These are phyloP conservation scores for Percina caprodes DNA, from an alignment of 2,113 vertebrate genomes.

Conservation along the genomic window DNA sequence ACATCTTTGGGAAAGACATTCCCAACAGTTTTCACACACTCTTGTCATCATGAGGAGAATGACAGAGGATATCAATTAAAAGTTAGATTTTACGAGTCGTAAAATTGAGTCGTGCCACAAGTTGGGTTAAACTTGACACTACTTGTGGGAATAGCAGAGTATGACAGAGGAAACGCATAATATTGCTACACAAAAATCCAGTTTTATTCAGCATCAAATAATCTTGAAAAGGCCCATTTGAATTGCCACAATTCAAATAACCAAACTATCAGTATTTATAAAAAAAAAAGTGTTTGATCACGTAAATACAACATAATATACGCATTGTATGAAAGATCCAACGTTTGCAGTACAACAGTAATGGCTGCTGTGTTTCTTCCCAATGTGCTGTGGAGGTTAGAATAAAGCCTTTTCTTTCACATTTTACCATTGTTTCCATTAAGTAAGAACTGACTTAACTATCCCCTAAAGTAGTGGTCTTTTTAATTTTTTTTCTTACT, in stretches of 20 bases:
- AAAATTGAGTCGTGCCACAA: too few relatives aligned
- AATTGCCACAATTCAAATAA: background rate
- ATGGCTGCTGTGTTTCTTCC: background rate
- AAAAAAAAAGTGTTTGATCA: background rate
- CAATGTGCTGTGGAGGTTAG: background rate
- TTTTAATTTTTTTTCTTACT: background rate
- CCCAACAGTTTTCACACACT: background rate
- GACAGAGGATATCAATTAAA: background rate
- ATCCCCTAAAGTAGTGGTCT: background rate
- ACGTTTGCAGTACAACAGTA: background rate
- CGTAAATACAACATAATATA: background rate
- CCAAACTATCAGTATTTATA: background rate
- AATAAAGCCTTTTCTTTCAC: background rate
- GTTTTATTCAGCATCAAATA: background rate
- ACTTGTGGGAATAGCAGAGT: background rate
- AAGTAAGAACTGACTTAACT: background rate
- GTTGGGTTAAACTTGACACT: background rate
- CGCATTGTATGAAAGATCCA: background rate
- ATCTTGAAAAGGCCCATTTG: too few relatives aligned
- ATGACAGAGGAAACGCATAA: background rate
- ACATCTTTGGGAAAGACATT: background rate
- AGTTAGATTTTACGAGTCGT: background rate
- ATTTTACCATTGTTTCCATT: background rate
- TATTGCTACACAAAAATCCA: background rate
- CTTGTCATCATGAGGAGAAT: background rate